phyloP scores from a whole-genome alignment of 2,888 invertebrate genomes.

The Stenichneumon culpator region DNA sequence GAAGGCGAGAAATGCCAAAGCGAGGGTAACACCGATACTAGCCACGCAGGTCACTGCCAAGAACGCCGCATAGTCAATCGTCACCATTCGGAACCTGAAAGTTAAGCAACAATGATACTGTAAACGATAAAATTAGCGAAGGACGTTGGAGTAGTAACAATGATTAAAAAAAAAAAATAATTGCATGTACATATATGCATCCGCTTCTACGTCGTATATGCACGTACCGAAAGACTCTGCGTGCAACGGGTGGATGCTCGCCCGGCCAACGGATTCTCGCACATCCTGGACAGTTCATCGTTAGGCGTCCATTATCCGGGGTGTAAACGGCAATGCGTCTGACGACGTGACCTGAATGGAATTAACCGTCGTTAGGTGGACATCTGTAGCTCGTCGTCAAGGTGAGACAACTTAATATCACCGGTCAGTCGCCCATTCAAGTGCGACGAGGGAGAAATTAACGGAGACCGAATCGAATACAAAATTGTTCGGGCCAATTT shows the following conservation, averaged over 20 bases:
- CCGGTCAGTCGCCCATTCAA: no score
- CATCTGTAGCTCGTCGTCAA: not conserved
- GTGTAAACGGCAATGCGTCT: slow-evolving; percentile 90
- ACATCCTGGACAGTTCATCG: slow-evolving; percentile 91
- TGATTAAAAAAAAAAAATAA: not conserved
- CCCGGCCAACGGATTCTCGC: slow-evolving; percentile 90
- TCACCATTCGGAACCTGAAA: slow-evolving; percentile 89
- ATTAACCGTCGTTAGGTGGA: no score
- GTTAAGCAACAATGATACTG: not conserved
- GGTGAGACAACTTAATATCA: no score
- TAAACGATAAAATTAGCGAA: not conserved
- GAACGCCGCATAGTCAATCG: slow-evolving; percentile 92
- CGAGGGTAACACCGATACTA: slow-evolving; percentile 90
- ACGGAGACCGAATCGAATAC: no score
- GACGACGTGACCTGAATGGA: slow-evolving; percentile 88
- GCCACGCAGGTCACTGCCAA: slow-evolving; percentile 91
- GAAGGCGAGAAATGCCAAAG: slow-evolving; percentile 92
- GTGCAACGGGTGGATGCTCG: slow-evolving; percentile 94
- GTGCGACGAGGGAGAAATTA: no score
- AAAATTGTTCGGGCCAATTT: no score
- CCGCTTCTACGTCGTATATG: no score
- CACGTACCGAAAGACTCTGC: slow-evolving; percentile 87
- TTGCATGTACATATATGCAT: not conserved
- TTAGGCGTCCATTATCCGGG: slow-evolving; percentile 87
- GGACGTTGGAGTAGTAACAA: slow-evolving; percentile 4